phyloP scores from a whole-genome alignment of 1,140 invertebrate species.

The Lasioglossum baleicum region DNA sequence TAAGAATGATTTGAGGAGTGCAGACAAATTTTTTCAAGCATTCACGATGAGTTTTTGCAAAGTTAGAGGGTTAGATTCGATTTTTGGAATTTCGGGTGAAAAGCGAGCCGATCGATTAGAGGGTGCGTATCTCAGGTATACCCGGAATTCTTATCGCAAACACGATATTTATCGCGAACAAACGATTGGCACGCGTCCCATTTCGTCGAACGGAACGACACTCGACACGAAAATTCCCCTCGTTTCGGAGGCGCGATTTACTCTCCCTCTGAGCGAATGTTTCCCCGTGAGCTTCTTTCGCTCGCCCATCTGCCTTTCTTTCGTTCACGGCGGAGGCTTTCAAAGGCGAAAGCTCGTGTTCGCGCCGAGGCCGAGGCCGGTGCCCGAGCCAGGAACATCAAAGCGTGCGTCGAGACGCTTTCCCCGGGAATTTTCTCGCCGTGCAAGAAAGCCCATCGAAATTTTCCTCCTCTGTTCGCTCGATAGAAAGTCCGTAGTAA shows the following conservation, averaged over 20 bases:
- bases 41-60: too few relatives aligned
- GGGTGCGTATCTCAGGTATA: background rate
- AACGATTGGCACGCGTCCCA: constrained; percentile 20
- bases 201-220: background rate
- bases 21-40: too few relatives aligned
- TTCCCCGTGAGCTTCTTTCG: constrained; percentile 16
- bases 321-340: constrained; percentile 11
- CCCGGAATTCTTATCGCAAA: background rate
- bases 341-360: constrained; percentile 11
- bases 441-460: constrained; percentile 20
- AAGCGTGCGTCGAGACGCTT: constrained; percentile 1
- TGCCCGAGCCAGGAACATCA: background rate
- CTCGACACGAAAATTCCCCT: constrained; percentile 19
- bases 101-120: background rate
- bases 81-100: too few relatives aligned
- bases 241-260: constrained; percentile 13
- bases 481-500: constrained; percentile 15
- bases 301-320: background rate
- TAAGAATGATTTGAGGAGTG: too few relatives aligned
- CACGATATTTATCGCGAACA: constrained; percentile 14
- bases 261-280: constrained; percentile 10
- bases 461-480: constrained; percentile 19
- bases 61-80: too few relatives aligned
- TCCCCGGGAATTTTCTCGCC: constrained; percentile 16
- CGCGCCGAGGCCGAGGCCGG: constrained; percentile 1